phyloP scores from a whole-genome alignment of 2,888 invertebrate species.

The Cheilosia pagana region DNA sequence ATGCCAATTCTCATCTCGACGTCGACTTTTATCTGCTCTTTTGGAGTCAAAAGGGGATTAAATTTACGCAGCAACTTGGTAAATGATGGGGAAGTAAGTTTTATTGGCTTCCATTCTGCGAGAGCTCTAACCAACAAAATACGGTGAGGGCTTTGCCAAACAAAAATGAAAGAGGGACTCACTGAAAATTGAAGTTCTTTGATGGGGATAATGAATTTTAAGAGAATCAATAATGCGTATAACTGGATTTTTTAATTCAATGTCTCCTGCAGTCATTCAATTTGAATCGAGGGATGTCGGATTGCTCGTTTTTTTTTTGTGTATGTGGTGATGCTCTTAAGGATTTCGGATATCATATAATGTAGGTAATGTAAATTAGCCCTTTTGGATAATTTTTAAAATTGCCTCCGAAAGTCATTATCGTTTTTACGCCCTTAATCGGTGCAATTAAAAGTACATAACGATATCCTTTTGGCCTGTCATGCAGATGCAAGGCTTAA shows the following conservation, averaged over 20 bases:
- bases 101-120: conserved; percentile 63
- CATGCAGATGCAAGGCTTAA: background rate
- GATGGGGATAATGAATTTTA: conserved; percentile 66
- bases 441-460: conserved; percentile 29
- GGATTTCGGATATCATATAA: background rate
- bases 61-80: conserved; percentile 69
- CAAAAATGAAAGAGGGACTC: conserved; percentile 16
- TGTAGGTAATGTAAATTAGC: conserved; percentile 21
- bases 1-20: conserved; percentile 50
- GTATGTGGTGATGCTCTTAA: background rate
- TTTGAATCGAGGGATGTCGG: conserved; percentile 18
- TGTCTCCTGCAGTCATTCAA: conserved; percentile 48
- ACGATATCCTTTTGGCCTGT: background rate
- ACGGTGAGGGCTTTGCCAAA: background rate
- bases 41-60: conserved; percentile 60
- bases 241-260: conserved; percentile 52
- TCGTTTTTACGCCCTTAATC: conserved; percentile 7
- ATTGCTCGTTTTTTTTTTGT: background rate
- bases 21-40: conserved; percentile 63
- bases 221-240: conserved; percentile 70
- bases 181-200: conserved; percentile 44
- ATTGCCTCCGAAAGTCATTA: conserved; percentile 27
- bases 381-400: background rate
- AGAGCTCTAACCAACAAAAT: conserved; percentile 15
- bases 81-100: conserved; percentile 73